Percentiles rank a stretch among this genome's conserved stretches.
Conservation (phyloP, 2,888 invertebrate genomes). For the Aethes cnicana region DNA sequence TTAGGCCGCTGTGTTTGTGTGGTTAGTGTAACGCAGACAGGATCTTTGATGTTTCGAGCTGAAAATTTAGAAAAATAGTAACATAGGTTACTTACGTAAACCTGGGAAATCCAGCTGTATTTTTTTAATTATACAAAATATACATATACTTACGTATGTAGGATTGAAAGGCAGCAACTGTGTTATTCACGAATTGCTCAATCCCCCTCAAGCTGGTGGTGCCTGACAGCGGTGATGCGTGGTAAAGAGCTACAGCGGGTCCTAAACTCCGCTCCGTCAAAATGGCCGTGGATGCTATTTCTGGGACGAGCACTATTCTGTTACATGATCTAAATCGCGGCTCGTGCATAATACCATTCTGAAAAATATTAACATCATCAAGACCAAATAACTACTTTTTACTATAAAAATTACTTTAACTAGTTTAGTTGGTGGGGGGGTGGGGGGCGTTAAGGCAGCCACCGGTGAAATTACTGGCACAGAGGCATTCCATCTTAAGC, state of each 20-base stretch:
- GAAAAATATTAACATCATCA: too few relatives aligned
- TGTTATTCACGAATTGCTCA: conserved; percentile 62
- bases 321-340: conserved; percentile 81
- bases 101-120: too few relatives aligned
- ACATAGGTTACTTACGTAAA: neutral
- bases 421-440: too few relatives aligned
- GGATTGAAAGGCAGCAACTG: conserved; percentile 63
- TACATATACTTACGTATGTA: conserved; percentile 79
- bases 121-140: neutral
- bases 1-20: conserved; percentile 39
- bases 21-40: conserved; percentile 52
- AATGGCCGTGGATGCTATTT: conserved; percentile 61
- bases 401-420: too few relatives aligned
- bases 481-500: too few relatives aligned
- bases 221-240: conserved; percentile 61
- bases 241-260: conserved; percentile 34
- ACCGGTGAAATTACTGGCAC: too few relatives aligned
- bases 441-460: too few relatives aligned
- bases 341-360: conserved; percentile 36
- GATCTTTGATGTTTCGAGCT: conserved; percentile 65
- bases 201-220: conserved; percentile 69
- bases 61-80: conserved; percentile 28
- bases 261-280: conserved; percentile 68
- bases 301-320: conserved; percentile 73
- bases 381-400: too few relatives aligned